A percentile compares a stretch with the other conserved stretches of the same genome.
phyloP scores from a whole-genome alignment of 2,113 vertebrate genomes.

The Sphaerodactylus townsendi region DNA sequence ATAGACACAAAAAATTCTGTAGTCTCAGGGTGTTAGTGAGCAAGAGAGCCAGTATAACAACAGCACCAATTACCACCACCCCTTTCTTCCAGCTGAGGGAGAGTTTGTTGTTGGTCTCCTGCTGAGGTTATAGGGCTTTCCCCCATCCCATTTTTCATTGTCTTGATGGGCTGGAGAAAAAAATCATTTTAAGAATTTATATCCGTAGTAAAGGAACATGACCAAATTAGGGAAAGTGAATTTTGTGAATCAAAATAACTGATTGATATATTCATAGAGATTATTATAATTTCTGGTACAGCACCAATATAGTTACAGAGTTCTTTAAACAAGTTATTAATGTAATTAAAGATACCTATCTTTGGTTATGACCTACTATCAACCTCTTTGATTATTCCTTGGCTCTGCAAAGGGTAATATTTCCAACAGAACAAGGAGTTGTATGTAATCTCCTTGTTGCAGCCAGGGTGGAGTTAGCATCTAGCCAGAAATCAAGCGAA shows the following conservation, averaged over 20 bases:
- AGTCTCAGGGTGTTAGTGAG: no score
- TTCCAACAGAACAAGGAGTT: conserved; percentile 4
- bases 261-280: not conserved
- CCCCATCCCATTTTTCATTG: no score
- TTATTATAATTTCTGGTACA: not conserved
- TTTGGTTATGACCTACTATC: conserved; percentile 1
- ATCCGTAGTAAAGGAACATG: not conserved
- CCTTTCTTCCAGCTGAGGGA: no score
- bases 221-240: not conserved
- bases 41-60: no score
- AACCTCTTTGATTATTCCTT: not conserved
- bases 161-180: no score
- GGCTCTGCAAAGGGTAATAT: not conserved
- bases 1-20: no score
- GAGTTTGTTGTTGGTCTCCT: no score
- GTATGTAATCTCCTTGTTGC: not conserved
- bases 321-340: not conserved
- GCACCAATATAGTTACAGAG: not conserved
- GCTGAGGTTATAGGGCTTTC: no score
- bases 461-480: conserved; percentile 8
- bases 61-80: no score
- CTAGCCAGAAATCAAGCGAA: not conserved
- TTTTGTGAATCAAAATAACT: not conserved
- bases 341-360: conserved; percentile 9
- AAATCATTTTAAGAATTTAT: no score